These are phyloP conservation scores for Atractosteus spatula DNA, from an alignment of 2,113 vertebrate species.

Conservation along the genomic window DNA sequence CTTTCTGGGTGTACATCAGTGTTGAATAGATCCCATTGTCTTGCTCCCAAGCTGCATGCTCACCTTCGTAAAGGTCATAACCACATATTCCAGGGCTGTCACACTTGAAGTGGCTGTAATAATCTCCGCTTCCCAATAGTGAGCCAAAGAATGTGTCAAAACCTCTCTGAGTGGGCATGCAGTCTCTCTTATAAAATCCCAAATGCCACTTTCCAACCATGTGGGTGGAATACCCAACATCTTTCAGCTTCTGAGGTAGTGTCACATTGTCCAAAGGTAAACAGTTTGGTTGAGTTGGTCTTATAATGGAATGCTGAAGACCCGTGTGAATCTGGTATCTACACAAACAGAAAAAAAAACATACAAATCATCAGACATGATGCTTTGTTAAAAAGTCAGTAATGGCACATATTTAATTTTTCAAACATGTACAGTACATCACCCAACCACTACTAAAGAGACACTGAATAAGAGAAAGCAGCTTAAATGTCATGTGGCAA, in stretches of 20 bases:
- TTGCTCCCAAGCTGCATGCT: constrained; percentile 89
- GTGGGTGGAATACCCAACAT: constrained; percentile 88
- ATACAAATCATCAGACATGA: not conserved
- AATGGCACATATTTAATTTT: no score
- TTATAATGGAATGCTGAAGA: constrained; percentile 93
- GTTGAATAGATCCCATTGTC: constrained; percentile 89
- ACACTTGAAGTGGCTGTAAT: constrained; percentile 95
- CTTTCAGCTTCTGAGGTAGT: constrained; percentile 89
- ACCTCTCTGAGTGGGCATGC: constrained; percentile 89
- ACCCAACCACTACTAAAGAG: no score
- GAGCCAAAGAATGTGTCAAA: constrained; percentile 96
- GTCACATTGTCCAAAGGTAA: constrained; percentile 88
- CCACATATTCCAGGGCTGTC: constrained; percentile 89
- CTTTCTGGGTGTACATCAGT: constrained; percentile 89
- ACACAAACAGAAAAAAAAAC: constrained; percentile 28
- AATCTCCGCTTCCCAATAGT: constrained; percentile 89
- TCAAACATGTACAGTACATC: no score
- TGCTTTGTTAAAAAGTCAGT: no score
- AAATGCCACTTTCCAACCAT: constrained; percentile 99
- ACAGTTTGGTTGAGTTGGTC: constrained; percentile 90
- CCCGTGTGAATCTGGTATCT: constrained; percentile 98
- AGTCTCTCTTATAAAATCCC: constrained; percentile 91
- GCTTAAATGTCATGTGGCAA: no score
- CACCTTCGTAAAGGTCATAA: constrained; percentile 90
- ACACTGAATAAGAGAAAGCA: no score